Evolutionary conservation across 1,140 invertebrate species (phyloP), one percentile per base, ranked within the genome.

Genomic region (Steinernema khuongi): DNA sequence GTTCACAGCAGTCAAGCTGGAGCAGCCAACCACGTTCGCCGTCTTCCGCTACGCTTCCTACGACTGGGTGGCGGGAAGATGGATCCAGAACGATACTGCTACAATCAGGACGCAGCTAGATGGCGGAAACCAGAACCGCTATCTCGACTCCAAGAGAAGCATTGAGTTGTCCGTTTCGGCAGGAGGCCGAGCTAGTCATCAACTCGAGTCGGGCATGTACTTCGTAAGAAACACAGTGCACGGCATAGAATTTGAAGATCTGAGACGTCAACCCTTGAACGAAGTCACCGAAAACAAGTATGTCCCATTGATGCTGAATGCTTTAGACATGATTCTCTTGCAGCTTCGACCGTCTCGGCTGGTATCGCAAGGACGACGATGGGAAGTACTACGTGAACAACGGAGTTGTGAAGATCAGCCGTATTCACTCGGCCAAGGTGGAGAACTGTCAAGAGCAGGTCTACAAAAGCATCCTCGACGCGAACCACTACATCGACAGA

Each of bases 221-320:
- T 77, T 77, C 67, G 67, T 74, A 7, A 68, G 71, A n/a, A 77
- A 66, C 0, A 77, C 50, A 26, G 19, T 67, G 41, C 70, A 66
- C 31, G 76, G 76, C 43, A 71, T 70, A 70, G 70, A 77, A 30
- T 72, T 78, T 2, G 76, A 75, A 31, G 74, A 72, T 31, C 29
- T 77, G 67, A 72, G 76, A 66, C 74, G 50, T 43, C 67, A 72
- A 22, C 76, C 73, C 18, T 33, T 77, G 41, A 77, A 77, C 67
- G 76, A 77, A 32, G 68, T 76, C 30, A 74, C 76, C 11, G 73
- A 76, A 36, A 77, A 76, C 44, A 77, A 77, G 76, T 77, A 30
- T 26, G 74, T 76, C 29, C 7, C n/a, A 14, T 60, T 22, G 19
- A 17, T 14, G 50, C 26, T 60, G 11, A 7, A 26, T 60, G 50